These are phyloP conservation scores for Brienomyrus brachyistius DNA, from an alignment of 2,113 vertebrate species.

Conservation along the genomic window DNA sequence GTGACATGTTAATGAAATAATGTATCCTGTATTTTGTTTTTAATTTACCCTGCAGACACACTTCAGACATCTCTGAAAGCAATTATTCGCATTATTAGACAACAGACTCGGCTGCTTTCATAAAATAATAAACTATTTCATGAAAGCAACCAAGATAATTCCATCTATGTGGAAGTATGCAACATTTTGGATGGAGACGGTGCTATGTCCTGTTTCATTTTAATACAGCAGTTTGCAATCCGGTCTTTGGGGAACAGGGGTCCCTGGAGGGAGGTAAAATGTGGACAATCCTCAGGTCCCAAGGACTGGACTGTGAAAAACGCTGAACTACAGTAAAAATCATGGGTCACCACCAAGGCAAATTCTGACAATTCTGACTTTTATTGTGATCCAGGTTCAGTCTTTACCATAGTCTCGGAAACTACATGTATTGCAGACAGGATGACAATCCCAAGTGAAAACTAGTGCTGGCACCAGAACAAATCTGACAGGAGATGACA, in stretches of 20 bases:
- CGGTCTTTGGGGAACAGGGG: too few species aligned
- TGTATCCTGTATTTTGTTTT: not conserved
- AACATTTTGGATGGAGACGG: not conserved
- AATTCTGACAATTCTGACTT: not conserved
- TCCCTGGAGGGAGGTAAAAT: too few species aligned
- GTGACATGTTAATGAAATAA: constrained; percentile 2
- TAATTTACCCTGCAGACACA: not conserved
- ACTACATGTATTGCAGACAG: not conserved
- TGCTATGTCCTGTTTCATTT: not conserved
- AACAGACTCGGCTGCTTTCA: not conserved
- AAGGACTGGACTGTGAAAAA: too few species aligned
- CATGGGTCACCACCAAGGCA: too few species aligned
- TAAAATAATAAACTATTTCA: not conserved
- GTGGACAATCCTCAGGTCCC: too few species aligned
- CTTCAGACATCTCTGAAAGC: not conserved
- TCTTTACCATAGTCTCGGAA: not conserved
- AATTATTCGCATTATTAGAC: not conserved
- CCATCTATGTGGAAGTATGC: not conserved
- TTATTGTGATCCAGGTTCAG: not conserved
- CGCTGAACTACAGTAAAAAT: too few species aligned
- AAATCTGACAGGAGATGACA: too few species aligned
- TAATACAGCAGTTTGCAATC: not conserved
- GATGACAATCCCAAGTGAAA: not conserved
- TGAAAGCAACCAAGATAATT: not conserved
- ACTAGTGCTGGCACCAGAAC: too few species aligned